Base-by-base conservation (phyloP, 2,113 vertebrate species). In the Thalassoma bifasciatum region DNA sequence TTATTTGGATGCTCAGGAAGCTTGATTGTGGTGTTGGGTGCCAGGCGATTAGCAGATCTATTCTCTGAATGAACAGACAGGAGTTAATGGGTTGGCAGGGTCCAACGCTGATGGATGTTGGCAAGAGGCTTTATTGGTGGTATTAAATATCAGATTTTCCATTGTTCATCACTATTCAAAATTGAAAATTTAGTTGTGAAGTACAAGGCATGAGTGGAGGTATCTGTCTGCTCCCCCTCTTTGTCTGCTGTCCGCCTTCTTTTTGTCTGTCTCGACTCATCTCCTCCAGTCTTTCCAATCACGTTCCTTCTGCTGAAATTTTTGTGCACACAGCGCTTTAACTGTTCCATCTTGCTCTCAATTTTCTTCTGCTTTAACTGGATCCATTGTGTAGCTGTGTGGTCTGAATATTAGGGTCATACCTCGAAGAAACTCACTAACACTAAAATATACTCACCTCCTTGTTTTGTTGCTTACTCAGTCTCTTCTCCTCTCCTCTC, bases 251-350 rank as follows among this genome's bases (percentile, higher is more conserved):
- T 53, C 50, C 51, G 50, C 51, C 44, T 46, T 30, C 51, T 73
- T 57, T 50, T 72, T 63, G 24, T 60, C 80, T 61, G 64, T 77
- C 52, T 46, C 66, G 13, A 21, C 50, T 68, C 56, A 72, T 81
- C 71, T 72, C 57, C 52, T 40, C 77, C 75, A 59, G 36, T 68
- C 24, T 52, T 52, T 69, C 54, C 53, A 44, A 71, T 79, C 56
- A 11, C 10, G 19, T 60, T 49, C 44, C 24, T 13, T 17, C 56
- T 81, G 59, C 38, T 73, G 37, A 78, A 72, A 51, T 17, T 76
- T 64, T 75, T 53, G 21, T 51, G 40, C 75, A 62, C 64, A 22
- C 1, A 58, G 17, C 11, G 77, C 46, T 69, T 69, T 72, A 78
- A 83, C 76, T 62, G 73, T 76, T 37, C 40, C n/a, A 1, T 54